Evolutionary conservation across 2,888 invertebrate species (phyloP).

Genomic region (Pedicia rivosa): DNA sequence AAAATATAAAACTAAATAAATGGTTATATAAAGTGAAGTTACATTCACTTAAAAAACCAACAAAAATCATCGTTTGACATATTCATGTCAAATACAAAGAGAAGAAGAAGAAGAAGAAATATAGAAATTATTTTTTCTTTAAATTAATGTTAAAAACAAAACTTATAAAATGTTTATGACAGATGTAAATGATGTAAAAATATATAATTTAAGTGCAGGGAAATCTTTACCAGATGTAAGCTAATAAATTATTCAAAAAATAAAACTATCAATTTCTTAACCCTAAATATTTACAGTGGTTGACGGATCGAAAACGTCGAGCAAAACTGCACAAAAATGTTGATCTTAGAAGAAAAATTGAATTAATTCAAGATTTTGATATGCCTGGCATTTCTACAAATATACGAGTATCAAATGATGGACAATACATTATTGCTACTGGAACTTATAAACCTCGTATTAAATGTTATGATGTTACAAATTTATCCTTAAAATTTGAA

Average conservation of each 20-base stretch:
- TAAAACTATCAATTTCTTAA: conserved; percentile 10
- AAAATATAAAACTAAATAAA: too few relatives aligned
- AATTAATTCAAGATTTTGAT: conserved; percentile 97
- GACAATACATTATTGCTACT: conserved; percentile 79
- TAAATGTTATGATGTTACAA: conserved; percentile 90
- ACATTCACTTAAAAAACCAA: too few relatives aligned
- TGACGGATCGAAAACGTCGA: conserved; percentile 68
- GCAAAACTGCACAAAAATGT: conserved; percentile 74
- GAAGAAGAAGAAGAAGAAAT: too few relatives aligned
- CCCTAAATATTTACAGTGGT: conserved; percentile 46
- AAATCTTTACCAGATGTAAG: conserved; percentile 94
- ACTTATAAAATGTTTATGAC: conserved; percentile 79
- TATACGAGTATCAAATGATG: conserved; percentile 74
- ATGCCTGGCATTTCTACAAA: conserved; percentile 91
- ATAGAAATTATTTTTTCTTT: too few relatives aligned
- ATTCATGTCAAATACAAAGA: too few relatives aligned
- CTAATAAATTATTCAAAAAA: conserved; percentile 20
- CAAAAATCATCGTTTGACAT: too few relatives aligned
- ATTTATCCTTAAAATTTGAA: conserved; percentile 94
- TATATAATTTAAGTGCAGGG: conserved; percentile 93
- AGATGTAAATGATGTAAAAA: conserved; percentile 90
- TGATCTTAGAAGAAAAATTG: conserved; percentile 78
- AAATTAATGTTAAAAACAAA: too few relatives aligned
- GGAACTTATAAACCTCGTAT: conserved; percentile 94
- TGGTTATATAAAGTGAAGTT: too few relatives aligned